These are phyloP conservation scores for Caenorhabditis auriculariae DNA, from an alignment of 2,888 invertebrate species.

Conservation along the genomic window DNA sequence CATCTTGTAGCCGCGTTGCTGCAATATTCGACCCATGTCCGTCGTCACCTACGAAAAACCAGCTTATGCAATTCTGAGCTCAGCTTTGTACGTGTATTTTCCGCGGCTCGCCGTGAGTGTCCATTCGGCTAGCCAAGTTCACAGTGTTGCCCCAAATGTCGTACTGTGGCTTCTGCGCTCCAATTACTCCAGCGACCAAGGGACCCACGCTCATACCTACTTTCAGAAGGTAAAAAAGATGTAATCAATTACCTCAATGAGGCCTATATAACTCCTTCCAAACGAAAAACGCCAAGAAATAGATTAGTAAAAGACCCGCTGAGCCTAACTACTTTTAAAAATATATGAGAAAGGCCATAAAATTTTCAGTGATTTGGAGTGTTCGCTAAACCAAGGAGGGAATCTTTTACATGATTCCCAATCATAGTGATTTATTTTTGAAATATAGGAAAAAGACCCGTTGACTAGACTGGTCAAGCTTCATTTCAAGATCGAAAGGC, in stretches of 20 bases:
- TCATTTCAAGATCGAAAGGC: background rate
- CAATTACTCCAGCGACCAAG: conserved; percentile 93
- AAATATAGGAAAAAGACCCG: background rate
- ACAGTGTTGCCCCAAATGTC: conserved; percentile 99
- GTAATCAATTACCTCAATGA: background rate
- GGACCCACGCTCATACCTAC: conserved; percentile 84
- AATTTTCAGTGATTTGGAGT: too few species aligned
- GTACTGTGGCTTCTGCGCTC: conserved; percentile 95
- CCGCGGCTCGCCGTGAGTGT: conserved; percentile 87
- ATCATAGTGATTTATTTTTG: too few species aligned
- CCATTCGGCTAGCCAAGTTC: conserved; percentile 95
- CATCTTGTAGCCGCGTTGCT: conserved; percentile 82
- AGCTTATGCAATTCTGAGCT: background rate
- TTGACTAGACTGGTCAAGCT: background rate
- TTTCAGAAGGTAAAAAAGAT: background rate
- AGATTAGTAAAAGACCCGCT: too few species aligned
- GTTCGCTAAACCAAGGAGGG: too few species aligned
- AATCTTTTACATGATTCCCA: too few species aligned
- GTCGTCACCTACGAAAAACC: conserved; percentile 77
- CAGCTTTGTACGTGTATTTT: conserved; percentile 68
- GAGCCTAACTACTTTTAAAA: too few species aligned
- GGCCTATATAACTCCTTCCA: too few species aligned
- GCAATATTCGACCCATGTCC: conserved; percentile 79
- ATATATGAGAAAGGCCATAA: too few species aligned
- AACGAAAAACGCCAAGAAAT: too few species aligned